Evolutionary conservation across 1,140 invertebrate genomes (phyloP), one percentile per base, ranked within the genome.

Genomic region (Aphelenchoides avenae): DNA sequence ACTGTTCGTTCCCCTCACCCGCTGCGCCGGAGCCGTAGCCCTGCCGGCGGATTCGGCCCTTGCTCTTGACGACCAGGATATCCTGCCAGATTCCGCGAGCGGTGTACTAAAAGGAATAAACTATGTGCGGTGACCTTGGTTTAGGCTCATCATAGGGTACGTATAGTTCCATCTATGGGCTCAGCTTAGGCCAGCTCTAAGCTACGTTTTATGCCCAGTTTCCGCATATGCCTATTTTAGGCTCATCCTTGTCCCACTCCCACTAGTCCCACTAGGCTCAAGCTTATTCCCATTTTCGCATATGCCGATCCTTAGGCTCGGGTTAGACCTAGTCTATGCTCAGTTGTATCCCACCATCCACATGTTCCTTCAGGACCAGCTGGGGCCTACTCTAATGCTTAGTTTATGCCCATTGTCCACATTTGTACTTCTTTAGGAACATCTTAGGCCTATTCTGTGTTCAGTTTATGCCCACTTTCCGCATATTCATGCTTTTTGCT

Each of bases 21-120:
- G 66, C 50, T 11, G 48, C 46, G 27, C 42, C 48, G 34, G 33
- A 43, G 13, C 71, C 70, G 42, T 72, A 73, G 27, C 69, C 68
- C 31, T 74, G 64, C 53, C 69, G 68, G 50, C 57, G 57, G 30
- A 54, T 31, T 46, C 64, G 58, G 3, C 70, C 70, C 48, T 67
- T 68, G 39, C 49, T 64, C 36, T 68, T 52, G 33, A 74, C 70
- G 26, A 73, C 50, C 30, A 72, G 44, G 30, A 72, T 62, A 41
- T 72, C 70, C 9, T 70, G 54, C 70, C 70, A 72, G 42, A 72
- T 72, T 30, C 50, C 49, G 9, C 63, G 57, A 31, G 70, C 53
- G 20, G 60, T 50, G 42, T 51, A 73, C 71, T 72, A 39, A 36
- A 64, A 59, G 15, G 20, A 29, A 3, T 18, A 56, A 36, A 13